Evolutionary conservation across 30 jellyfish, hydroid and myxozoan genomes (phyloP), one percentile per base, ranked within the genome.

Genomic region (Aurelia sp.): DNA sequence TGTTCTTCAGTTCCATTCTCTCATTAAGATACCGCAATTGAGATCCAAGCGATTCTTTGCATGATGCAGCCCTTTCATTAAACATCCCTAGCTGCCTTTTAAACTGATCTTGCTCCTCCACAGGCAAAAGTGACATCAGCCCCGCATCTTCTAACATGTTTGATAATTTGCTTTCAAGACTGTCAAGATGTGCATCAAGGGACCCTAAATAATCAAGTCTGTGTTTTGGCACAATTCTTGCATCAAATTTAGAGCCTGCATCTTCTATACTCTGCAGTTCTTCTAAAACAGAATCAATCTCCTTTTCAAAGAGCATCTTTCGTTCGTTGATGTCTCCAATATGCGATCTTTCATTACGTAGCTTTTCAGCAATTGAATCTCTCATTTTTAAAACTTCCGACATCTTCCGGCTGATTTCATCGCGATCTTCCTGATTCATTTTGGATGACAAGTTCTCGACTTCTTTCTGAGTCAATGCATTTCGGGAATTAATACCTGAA

Each of bases 301-400:
- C 89, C 18, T 62, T 22, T 63, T 78, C 89, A 21, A 78, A 18
- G 30, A 11, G n/a, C 62, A 6, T 15, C 30, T 78, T 78, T 11
- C 79, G 57, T 48, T 62, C 60, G 11, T 1, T 35, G 37, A 61
- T 51, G 33, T 50, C 19, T 30, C 16, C 12, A 27, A 78, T 6
- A 60, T 30, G 12, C 6, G 59, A 62, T 40, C 71, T 78, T 23
- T 78, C 79, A 44, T 23, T 12, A 2, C 18, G 27, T 18, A 69
- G 52, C 13, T 11, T 50, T 13, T 17, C 52, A 69, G 79, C 7
- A 18, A 69, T 50, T 40, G 61, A 13, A 11, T 69, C 79, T 69
- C n/a, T 22, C 65, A 7, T 33, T 33, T 10, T 40, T 7, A 50
- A 27, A 10, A 1, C 33, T 59, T 59, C 35, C 11, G 31, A 21